A percentile compares a stretch with the other conserved stretches of the same genome.
Conservation (phyloP, 2,113 vertebrate genomes). For the Muntiacus muntjak region DNA sequence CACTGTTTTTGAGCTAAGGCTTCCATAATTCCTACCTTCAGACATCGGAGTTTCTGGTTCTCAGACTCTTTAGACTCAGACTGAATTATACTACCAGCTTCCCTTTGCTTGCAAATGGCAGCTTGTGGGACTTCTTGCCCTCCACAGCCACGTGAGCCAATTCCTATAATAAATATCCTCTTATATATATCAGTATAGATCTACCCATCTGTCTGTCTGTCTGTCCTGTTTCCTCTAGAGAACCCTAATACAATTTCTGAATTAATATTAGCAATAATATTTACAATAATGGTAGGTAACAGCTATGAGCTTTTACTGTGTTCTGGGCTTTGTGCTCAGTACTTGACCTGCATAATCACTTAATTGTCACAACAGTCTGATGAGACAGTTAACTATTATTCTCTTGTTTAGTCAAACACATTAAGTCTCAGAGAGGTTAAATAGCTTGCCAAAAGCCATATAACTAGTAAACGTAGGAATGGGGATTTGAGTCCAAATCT, state of each 20-base stretch:
- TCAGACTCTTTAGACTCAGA: not conserved
- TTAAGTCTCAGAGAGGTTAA: not conserved
- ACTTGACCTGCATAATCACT: slow-evolving; percentile 33
- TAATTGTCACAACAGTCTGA: not conserved
- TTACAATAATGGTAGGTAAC: not conserved
- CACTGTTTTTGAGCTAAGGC: not conserved
- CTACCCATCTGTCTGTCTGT: not conserved
- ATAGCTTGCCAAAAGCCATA: not conserved
- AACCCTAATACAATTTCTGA: not conserved
- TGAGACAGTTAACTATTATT: not conserved
- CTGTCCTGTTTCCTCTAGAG: not conserved
- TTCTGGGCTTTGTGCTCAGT: not conserved
- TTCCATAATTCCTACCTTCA: not conserved
- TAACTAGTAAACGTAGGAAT: not conserved
- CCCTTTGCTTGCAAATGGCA: not conserved
- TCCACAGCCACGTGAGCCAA: not conserved
- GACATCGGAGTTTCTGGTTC: not conserved
- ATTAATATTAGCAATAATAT: not conserved
- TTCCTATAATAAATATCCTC: not conserved
- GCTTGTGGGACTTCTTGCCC: not conserved
- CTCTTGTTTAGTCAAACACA: not conserved
- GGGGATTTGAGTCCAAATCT: not conserved
- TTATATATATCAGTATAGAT: not conserved
- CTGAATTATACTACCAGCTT: not conserved
- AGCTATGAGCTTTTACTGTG: not conserved